Base-by-base conservation (phyloP, 37 sponge, comb jelly and placozoan genomes). In the Spongilla lacustris region DNA sequence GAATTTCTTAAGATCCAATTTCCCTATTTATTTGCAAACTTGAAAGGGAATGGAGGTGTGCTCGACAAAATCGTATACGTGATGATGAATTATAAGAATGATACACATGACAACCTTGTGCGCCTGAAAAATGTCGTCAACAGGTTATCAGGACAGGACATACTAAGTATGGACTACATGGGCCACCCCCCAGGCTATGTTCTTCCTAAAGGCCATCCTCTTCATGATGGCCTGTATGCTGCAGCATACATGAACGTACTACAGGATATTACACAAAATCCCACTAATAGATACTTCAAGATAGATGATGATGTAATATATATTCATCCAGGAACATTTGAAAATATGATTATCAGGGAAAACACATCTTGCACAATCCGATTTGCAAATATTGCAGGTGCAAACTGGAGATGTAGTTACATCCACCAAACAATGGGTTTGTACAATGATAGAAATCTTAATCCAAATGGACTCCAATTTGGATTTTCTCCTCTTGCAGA, bases 241-340 rank as follows among this genome's bases (percentile, higher is more conserved):
- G 0, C 32, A 73, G 74, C 74, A 8, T 35, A 35, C 33, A 21
- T 11, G 4, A 12, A 14, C 27, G 0, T 35, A 4, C 3, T 73
- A 21, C 12, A 35, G 17, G 74, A 73, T 73, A 22, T 35, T 21
- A 9, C 13, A 1, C 4, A n/a, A 35, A 48, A 30, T 10, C 36
- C 77, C 8, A 26, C 37, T 2, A 37, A 26, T 10, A 36, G 0
- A 26, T 26, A 35, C 31, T 76, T 76, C 77, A 76, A 76, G 77
- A 0, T 76, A 27, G 77, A 76, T 34, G 77, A 76, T 48, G 77
- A 76, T 48, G 38, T 76, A 8, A 13, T 76, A 24, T 76, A 76
- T 24, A 76, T 76, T 34, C 77, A 76, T 13, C 77, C 77, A 17
- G 35, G 35, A 10, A 76, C 77, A 34, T 76, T 76, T 76, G 77